Percentiles rank a stretch among this genome's conserved stretches.
Conservation (phyloP, 2,888 invertebrate species). For the Aporophyla nigra region DNA sequence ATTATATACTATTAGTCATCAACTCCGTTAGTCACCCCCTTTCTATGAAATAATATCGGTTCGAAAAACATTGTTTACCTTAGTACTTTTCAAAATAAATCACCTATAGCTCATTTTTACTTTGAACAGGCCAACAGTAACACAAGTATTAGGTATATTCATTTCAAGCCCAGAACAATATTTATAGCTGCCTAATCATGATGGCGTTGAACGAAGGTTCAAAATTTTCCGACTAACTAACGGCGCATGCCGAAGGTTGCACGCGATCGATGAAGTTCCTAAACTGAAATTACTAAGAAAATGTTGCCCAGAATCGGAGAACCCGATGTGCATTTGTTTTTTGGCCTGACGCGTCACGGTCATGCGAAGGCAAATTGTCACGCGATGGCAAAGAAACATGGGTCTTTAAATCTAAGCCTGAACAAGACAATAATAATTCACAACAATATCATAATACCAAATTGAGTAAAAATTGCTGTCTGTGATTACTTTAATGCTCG, state of each 20-base stretch:
- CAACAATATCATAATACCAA: slow-evolving; percentile 9
- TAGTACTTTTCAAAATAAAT: background rate
- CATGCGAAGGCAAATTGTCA: slow-evolving; percentile 31
- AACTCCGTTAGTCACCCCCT: background rate
- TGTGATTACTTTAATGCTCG: slow-evolving; percentile 27
- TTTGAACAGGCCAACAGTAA: too few species aligned
- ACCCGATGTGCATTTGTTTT: slow-evolving; percentile 10
- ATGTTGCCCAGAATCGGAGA: slow-evolving; percentile 2
- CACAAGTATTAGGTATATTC: background rate
- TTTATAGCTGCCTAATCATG: background rate
- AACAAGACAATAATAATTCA: slow-evolving; percentile 26
- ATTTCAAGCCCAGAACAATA: background rate
- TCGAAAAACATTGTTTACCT: background rate
- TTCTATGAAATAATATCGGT: background rate
- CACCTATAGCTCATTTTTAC: background rate
- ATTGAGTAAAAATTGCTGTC: slow-evolving; percentile 22
- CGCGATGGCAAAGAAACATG: slow-evolving; percentile 31
- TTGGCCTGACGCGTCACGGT: slow-evolving; percentile 8
- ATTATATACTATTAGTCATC: background rate
- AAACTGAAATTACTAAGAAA: slow-evolving; percentile 9
- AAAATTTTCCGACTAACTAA: slow-evolving; percentile 4
- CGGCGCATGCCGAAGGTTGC: slow-evolving; percentile 7
- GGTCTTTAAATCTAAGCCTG: background rate
- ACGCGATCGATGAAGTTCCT: slow-evolving; percentile 41
- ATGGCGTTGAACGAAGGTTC: slow-evolving; percentile 1